phyloP scores from a whole-genome alignment of 2,113 vertebrate species.

The Gallinago jamesoni region DNA sequence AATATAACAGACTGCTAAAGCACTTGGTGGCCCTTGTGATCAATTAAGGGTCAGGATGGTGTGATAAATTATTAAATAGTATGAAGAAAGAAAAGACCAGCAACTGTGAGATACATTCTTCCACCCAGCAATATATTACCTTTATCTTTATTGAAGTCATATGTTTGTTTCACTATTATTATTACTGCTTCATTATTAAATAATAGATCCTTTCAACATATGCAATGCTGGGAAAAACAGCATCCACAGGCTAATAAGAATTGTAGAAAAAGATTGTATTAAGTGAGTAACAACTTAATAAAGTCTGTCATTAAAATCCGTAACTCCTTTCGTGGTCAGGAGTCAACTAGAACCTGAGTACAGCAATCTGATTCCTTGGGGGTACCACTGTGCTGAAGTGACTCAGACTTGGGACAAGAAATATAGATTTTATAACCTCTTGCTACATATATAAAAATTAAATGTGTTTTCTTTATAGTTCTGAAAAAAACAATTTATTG shows the following conservation, averaged over 20 bases:
- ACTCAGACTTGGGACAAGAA: not conserved
- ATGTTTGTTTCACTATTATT: not conserved
- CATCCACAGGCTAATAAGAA: not conserved
- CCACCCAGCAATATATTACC: not conserved
- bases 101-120: not conserved
- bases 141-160: not conserved
- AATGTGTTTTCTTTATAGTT: not conserved
- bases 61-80: slow-evolving; percentile 60
- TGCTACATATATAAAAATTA: not conserved
- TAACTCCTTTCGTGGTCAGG: not conserved
- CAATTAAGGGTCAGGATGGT: slow-evolving; percentile 45
- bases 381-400: not conserved
- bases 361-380: not conserved
- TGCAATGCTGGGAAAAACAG: not conserved
- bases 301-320: not conserved
- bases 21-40: slow-evolving; percentile 49
- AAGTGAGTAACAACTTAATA: not conserved
- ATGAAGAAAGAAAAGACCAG: slow-evolving; percentile 6
- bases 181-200: not conserved
- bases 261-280: not conserved
- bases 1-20: slow-evolving; percentile 42
- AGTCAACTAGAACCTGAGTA: not conserved
- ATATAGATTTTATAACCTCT: not conserved
- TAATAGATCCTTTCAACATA: not conserved
- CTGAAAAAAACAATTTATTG: not conserved